These are phyloP conservation scores for Exephanes ischioxanthus DNA, from an alignment of 2,888 invertebrate genomes.

Conservation along the genomic window DNA sequence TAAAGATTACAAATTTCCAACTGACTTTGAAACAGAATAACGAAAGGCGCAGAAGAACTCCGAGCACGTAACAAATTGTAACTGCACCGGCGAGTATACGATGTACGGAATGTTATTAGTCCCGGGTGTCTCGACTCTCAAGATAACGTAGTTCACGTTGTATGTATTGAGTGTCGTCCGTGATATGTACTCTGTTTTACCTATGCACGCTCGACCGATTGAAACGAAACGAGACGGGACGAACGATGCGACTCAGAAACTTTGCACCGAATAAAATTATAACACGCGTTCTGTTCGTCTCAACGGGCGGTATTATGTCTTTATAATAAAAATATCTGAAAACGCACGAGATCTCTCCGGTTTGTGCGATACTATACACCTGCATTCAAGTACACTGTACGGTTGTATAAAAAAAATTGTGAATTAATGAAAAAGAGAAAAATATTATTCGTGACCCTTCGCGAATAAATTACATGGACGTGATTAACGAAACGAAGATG, in stretches of 20 bases:
- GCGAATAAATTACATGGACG: background rate
- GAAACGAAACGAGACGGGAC: background rate
- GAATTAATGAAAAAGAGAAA: background rate
- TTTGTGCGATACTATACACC: too few relatives aligned
- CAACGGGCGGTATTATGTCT: background rate
- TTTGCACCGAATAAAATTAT: constrained; percentile 26
- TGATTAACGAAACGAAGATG: constrained; percentile 11
- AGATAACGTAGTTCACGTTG: constrained; percentile 37
- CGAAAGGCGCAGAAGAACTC: background rate
- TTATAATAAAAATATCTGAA: background rate
- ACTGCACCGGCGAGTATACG: background rate
- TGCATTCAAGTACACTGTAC: too few relatives aligned
- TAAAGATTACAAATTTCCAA: background rate
- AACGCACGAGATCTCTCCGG: background rate
- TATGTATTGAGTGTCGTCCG: background rate
- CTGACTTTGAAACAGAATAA: background rate
- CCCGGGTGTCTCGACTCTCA: background rate
- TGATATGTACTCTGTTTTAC: constrained; percentile 13
- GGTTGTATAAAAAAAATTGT: background rate
- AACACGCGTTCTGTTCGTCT: background rate
- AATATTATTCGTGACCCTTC: background rate
- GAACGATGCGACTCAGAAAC: constrained; percentile 8
- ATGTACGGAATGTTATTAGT: background rate
- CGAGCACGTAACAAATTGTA: background rate
- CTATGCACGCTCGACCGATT: constrained; percentile 8